These are phyloP conservation scores for Mesorhabditis sp. DNA, from an alignment of 2,888 invertebrate genomes.

Conservation along the genomic window DNA sequence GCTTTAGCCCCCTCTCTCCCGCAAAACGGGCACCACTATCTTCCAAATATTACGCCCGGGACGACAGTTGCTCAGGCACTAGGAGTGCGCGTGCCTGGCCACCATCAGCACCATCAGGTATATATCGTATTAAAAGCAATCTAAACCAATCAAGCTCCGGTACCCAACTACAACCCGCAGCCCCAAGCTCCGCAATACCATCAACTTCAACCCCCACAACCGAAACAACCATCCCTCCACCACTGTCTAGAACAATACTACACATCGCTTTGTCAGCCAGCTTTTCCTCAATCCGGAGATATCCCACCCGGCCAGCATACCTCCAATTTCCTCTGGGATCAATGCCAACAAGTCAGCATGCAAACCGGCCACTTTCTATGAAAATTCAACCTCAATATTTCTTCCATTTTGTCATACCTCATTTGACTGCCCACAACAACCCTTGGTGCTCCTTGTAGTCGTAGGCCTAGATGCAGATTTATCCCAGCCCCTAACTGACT, in stretches of 20 bases:
- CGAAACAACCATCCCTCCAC: neutral
- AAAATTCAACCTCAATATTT: neutral
- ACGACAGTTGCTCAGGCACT: neutral
- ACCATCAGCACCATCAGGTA: too few species aligned
- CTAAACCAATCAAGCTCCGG: too few species aligned
- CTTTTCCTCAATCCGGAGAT: neutral
- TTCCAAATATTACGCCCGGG: neutral
- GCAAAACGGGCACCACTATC: constrained; percentile 1
- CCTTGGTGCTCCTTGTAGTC: too few species aligned
- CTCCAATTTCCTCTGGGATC: neutral
- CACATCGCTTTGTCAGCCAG: constrained; percentile 2
- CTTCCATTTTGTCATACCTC: too few species aligned
- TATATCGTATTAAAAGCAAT: too few species aligned
- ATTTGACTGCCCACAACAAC: too few species aligned
- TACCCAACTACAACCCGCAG: neutral
- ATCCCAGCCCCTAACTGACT: too few species aligned
- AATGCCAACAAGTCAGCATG: neutral
- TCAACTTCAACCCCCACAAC: neutral
- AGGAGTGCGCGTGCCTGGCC: neutral
- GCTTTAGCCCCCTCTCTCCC: neutral
- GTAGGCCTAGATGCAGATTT: too few species aligned
- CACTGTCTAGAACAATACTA: neutral
- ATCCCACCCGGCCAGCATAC: neutral
- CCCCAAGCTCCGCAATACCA: neutral
- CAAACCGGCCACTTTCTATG: neutral